Conservation (phyloP, 2,888 invertebrate genomes). For the Monochamus alternatus region DNA sequence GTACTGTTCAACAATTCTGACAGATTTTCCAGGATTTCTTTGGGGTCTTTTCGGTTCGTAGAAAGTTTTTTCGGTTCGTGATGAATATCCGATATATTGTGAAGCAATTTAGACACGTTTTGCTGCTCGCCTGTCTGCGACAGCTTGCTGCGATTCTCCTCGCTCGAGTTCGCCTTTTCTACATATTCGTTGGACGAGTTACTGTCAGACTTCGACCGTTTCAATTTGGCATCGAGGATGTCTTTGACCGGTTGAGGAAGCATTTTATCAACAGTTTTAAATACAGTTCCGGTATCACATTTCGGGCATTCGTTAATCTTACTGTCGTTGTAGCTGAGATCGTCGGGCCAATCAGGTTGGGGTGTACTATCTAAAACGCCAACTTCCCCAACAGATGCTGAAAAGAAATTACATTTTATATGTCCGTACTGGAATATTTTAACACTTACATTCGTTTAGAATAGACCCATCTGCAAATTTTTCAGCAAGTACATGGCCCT, state of each 20-base stretch:
- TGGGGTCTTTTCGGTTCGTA: slow-evolving; percentile 39
- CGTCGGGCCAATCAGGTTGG: slow-evolving; percentile 52
- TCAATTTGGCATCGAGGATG: slow-evolving; percentile 9
- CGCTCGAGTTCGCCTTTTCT: slow-evolving; percentile 16
- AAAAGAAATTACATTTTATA: background rate
- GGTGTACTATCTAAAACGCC: slow-evolving; percentile 49
- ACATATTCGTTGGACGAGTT: slow-evolving; percentile 20
- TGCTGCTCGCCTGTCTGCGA: slow-evolving; percentile 10
- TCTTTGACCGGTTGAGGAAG: slow-evolving; percentile 25
- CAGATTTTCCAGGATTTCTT: slow-evolving; percentile 48
- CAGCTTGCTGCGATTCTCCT: slow-evolving; percentile 1
- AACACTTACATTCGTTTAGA: slow-evolving; percentile 45
- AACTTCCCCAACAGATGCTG: slow-evolving; percentile 27
- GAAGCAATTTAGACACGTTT: slow-evolving; percentile 22
- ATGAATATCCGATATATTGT: slow-evolving; percentile 22
- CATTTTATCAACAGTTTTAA: slow-evolving; percentile 53
- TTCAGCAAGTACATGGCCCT: slow-evolving; percentile 47
- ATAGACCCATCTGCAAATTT: slow-evolving; percentile 50
- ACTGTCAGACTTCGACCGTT: slow-evolving; percentile 29
- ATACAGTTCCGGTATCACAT: slow-evolving; percentile 45
- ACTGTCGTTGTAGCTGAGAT: slow-evolving; percentile 41
- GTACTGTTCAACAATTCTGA: slow-evolving; percentile 48
- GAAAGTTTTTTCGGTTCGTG: slow-evolving; percentile 13
- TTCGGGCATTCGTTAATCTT: slow-evolving; percentile 42
- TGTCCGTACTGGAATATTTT: background rate